Conservation (phyloP, 2,113 vertebrate species). For the Percopsis transmontana region DNA sequence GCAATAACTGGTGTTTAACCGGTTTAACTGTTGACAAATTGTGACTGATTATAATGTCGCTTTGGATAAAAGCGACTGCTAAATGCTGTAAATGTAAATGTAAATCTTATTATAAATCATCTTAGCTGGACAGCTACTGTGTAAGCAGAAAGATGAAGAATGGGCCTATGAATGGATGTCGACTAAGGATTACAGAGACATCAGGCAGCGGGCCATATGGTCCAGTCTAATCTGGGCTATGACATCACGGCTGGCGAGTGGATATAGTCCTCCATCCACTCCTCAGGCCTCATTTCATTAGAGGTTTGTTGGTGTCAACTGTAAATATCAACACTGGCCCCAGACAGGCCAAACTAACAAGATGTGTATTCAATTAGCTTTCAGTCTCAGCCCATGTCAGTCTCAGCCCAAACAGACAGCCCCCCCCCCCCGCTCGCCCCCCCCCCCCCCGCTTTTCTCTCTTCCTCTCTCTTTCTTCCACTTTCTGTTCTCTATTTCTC, state of each 20-base stretch:
- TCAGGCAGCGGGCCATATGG: slow-evolving; percentile 71
- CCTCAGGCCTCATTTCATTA: slow-evolving; percentile 50
- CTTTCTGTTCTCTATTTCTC: not conserved
- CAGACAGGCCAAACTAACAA: slow-evolving; percentile 17
- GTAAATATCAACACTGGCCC: slow-evolving; percentile 52
- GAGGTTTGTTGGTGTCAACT: slow-evolving; percentile 45
- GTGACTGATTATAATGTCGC: too few species aligned
- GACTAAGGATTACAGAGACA: slow-evolving; percentile 61
- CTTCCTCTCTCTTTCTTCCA: not conserved
- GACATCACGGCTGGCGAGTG: slow-evolving; percentile 66
- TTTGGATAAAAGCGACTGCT: too few species aligned
- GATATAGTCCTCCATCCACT: slow-evolving; percentile 49
- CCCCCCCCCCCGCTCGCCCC: not conserved
- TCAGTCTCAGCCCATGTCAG: not conserved
- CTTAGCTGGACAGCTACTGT: not conserved
- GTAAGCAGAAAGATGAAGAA: slow-evolving; percentile 17
- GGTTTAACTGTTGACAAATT: too few species aligned
- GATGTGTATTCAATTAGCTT: slow-evolving; percentile 1
- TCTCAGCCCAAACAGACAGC: too few species aligned
- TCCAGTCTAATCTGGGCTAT: slow-evolving; percentile 70
- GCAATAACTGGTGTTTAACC: too few species aligned
- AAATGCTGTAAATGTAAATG: too few species aligned
- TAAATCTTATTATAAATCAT: too few species aligned
- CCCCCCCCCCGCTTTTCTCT: not conserved
- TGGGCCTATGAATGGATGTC: slow-evolving; percentile 17